A percentile compares a stretch with the other conserved stretches of the same genome.
Evolutionary conservation across 2,888 invertebrate species (phyloP).

Genomic region (Drosophila longiperda): DNA sequence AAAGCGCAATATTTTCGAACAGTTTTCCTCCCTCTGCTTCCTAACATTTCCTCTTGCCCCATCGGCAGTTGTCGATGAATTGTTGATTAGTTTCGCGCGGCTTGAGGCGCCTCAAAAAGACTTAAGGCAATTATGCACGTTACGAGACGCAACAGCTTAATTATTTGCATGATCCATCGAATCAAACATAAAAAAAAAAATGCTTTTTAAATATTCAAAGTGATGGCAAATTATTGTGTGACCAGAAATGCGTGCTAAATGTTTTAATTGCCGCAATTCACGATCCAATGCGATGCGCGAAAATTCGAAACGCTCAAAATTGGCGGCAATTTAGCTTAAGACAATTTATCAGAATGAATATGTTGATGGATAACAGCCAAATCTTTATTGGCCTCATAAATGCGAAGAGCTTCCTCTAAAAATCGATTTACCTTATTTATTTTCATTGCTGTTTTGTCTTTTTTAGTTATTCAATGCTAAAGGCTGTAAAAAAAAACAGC

Average conservation of each 20-base stretch:
- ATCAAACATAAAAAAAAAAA: slow-evolving; percentile 38
- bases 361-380: slow-evolving; percentile 36
- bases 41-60: slow-evolving; percentile 20
- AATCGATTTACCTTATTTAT: slow-evolving; percentile 8
- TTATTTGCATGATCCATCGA: slow-evolving; percentile 40
- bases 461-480: not conserved
- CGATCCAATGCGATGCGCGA: slow-evolving; percentile 45
- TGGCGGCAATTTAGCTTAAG: slow-evolving; percentile 48
- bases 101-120: slow-evolving; percentile 50
- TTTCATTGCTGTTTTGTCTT: not conserved
- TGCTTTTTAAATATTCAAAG: slow-evolving; percentile 51
- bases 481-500: not conserved
- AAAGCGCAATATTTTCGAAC: slow-evolving; percentile 58
- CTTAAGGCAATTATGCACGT: slow-evolving; percentile 32
- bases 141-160: slow-evolving; percentile 39
- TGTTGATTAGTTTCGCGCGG: slow-evolving; percentile 64
- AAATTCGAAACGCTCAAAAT: slow-evolving; percentile 65
- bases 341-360: slow-evolving; percentile 52
- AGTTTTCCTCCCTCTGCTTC: slow-evolving; percentile 17
- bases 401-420: not conserved
- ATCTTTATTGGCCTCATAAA: slow-evolving; percentile 21
- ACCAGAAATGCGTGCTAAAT: slow-evolving; percentile 71
- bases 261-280: slow-evolving; percentile 72
- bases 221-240: slow-evolving; percentile 52
- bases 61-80: slow-evolving; percentile 47